Evolutionary conservation across 2,113 vertebrate species (phyloP), one percentile per base, ranked within the genome.

Genomic region (Lasiurus cinereus): DNA sequence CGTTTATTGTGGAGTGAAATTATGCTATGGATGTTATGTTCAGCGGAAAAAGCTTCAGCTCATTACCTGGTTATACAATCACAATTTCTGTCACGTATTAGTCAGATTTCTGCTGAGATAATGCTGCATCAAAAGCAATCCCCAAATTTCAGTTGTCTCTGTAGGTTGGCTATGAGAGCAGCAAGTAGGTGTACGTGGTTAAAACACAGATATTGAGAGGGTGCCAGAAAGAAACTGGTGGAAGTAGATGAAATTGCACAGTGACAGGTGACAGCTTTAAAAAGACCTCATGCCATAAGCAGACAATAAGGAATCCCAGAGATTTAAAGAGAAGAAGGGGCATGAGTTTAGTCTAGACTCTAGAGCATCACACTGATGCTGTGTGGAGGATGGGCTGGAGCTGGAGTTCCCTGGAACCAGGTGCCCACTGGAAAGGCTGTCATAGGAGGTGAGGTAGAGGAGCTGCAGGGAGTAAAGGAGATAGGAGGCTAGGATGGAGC

Each of bases 71-170:
- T 69, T 93, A 94, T 92, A 94, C 7, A 91, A 22, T 94, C 89
- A 86, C 12, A 88, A 95, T 94, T 85, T 96, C 50, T 94, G 70
- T 93, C 62, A 76, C 4, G n/a, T 72, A 95, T 77, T 79, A 90
- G 46, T 79, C 13, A 70, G 8, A 89, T 91, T 94, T 94, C 64
- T 89, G 64, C 64, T 95, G 69, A 91, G 74, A 96, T 69, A 91
- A 89, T 91, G 70, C 29, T 93, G 14, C 27, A 85, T 90, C 43
- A 67, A 86, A 52, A 56, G 10, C 16, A 85, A 6, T 24, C 22
- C 15, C 48, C 18, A 96, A 67, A 86, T 92, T 19, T 93, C 36
- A 76, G 79, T 50, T 52, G 8, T 22, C 48, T 88, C 27, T 91
- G 6, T 39, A 69, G 27, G 36, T 70, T 83, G 54, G 33, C 36